phyloP scores from a whole-genome alignment of 2,113 vertebrate genomes.

The Nannospalax galili region DNA sequence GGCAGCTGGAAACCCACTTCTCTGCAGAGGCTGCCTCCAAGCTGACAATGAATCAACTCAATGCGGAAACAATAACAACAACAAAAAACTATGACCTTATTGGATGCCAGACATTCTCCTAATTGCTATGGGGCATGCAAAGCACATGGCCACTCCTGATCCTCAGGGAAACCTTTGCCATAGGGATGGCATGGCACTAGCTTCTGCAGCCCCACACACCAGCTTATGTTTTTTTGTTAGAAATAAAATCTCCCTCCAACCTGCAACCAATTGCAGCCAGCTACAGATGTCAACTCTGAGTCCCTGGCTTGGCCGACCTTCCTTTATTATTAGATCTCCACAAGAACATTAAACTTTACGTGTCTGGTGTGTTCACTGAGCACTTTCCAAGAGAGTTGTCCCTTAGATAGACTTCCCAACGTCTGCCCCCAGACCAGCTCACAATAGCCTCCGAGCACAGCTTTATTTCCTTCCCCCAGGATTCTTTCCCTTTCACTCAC shows the following conservation, averaged over 20 bases:
- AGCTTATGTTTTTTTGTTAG: conserved; percentile 13
- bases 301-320: conserved; percentile 32
- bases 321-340: neutral
- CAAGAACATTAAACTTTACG: neutral
- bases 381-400: conserved; percentile 38
- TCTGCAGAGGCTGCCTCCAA: neutral
- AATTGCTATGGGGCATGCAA: neutral
- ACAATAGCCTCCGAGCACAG: neutral
- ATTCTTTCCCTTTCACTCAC: neutral
- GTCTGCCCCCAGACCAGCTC: neutral
- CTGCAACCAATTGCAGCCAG: neutral
- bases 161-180: neutral
- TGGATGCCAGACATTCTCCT: neutral
- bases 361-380: neutral
- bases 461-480: conserved; percentile 5
- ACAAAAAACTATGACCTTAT: neutral
- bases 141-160: rapidly evolving
- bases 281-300: neutral
- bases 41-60: neutral
- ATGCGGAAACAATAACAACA: neutral
- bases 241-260: conserved; percentile 49
- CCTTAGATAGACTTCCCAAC: conserved; percentile 15
- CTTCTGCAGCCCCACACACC: neutral
- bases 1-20: neutral
- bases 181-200: neutral